phyloP scores from a whole-genome alignment of 2,888 invertebrate genomes.

The Perdita meconis region DNA sequence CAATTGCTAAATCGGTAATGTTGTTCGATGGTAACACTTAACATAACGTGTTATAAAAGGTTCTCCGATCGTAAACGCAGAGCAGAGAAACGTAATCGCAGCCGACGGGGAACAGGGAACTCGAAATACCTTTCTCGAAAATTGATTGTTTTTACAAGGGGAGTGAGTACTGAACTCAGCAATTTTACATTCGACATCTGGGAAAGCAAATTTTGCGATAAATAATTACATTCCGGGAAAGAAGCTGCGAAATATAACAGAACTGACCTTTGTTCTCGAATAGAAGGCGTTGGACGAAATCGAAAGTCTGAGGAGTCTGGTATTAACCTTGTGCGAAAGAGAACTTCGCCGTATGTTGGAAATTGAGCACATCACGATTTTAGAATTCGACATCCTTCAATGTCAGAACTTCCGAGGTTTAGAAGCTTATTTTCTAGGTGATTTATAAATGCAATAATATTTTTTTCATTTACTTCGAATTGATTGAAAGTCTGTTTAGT shows the following conservation, averaged over 20 bases:
- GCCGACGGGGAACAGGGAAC: slow-evolving; percentile 3
- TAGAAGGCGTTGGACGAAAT: slow-evolving; percentile 29
- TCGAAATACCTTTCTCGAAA: slow-evolving; percentile 40
- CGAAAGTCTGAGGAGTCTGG: slow-evolving; percentile 16
- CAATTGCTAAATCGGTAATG: neutral
- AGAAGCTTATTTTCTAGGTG: neutral
- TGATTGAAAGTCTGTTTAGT: too few species aligned
- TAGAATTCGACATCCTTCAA: slow-evolving; percentile 32
- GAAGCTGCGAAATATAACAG: slow-evolving; percentile 13
- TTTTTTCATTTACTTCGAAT: too few species aligned
- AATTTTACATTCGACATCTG: slow-evolving; percentile 22
- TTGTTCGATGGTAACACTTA: neutral
- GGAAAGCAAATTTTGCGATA: slow-evolving; percentile 45
- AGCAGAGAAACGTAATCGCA: neutral
- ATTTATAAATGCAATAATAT: too few species aligned
- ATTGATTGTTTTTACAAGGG: slow-evolving; percentile 49
- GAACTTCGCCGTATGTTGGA: slow-evolving; percentile 6
- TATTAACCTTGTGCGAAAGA: slow-evolving; percentile 40
- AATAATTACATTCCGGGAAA: neutral
- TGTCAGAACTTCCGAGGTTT: slow-evolving; percentile 9
- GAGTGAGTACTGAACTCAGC: slow-evolving; percentile 7
- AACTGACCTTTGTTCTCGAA: slow-evolving; percentile 39
- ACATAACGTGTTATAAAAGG: neutral
- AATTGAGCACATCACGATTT: slow-evolving; percentile 46
- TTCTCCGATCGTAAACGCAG: neutral